Conservation (phyloP, 1,140 invertebrate genomes). For the Calephelis nemesis region DNA sequence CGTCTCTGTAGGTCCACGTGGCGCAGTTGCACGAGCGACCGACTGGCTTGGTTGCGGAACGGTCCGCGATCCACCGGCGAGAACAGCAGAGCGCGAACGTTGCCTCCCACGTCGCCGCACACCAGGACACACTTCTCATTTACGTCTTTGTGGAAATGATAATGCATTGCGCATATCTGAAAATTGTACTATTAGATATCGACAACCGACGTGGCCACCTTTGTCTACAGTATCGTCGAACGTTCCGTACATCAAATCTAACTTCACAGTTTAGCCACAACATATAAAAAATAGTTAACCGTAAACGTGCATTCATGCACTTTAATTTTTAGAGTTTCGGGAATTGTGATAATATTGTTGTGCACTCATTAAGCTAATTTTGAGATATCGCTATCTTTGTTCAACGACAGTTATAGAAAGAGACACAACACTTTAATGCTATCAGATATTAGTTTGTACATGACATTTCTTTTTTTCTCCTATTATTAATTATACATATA, state of each 20-base stretch:
- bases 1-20: slow-evolving; percentile 79
- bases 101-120: slow-evolving; percentile 84
- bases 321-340: no score
- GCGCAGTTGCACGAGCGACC: slow-evolving; percentile 78
- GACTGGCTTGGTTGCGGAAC: slow-evolving; percentile 82
- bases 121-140: slow-evolving; percentile 81
- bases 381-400: no score
- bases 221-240: neutral
- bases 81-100: slow-evolving; percentile 82
- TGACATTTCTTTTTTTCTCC: no score
- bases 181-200: neutral
- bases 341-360: no score
- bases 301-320: no score
- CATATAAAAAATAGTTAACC: neutral
- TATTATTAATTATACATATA: no score
- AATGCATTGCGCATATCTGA: slow-evolving; percentile 81
- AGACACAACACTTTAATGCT: no score
- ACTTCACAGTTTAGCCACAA: neutral
- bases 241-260: neutral
- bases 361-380: no score
- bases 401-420: no score
- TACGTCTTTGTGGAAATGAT: slow-evolving; percentile 80
- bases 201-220: no score
- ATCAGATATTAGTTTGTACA: no score
- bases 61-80: slow-evolving; percentile 80